These are phyloP conservation scores for Pleuronectes platessa DNA, from an alignment of 2,113 vertebrate genomes.

Conservation along the genomic window DNA sequence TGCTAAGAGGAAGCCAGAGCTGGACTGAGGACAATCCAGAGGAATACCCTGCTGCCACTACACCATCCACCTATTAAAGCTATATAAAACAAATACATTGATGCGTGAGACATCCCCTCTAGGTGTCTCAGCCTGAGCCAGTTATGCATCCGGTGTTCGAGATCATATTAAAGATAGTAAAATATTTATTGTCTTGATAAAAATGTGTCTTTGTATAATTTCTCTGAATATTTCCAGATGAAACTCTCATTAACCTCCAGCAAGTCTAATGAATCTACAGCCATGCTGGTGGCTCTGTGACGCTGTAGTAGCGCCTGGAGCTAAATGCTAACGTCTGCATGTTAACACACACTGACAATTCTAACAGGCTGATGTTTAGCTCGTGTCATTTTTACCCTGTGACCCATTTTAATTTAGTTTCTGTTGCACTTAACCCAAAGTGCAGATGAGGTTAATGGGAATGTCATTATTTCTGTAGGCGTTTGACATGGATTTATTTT, in stretches of 20 bases:
- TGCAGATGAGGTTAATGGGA: neutral
- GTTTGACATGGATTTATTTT: neutral
- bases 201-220: neutral
- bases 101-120: constrained; percentile 39
- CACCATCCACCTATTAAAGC: constrained; percentile 43
- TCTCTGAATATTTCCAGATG: neutral
- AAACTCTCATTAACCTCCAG: neutral
- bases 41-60: constrained; percentile 34
- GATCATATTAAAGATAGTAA: neutral
- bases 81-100: constrained; percentile 33
- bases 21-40: constrained; percentile 30
- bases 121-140: constrained; percentile 18
- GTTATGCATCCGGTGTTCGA: neutral
- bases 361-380: neutral
- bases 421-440: neutral
- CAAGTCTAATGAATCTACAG: neutral
- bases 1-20: constrained; percentile 41
- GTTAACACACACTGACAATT: constrained; percentile 1
- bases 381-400: neutral
- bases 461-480: neutral
- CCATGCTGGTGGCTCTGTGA: neutral
- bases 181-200: neutral
- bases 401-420: neutral
- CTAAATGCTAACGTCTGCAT: neutral
- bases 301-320: neutral